Evolutionary conservation across 2,113 vertebrate genomes (phyloP).

Genomic region (Narcine bancroftii): DNA sequence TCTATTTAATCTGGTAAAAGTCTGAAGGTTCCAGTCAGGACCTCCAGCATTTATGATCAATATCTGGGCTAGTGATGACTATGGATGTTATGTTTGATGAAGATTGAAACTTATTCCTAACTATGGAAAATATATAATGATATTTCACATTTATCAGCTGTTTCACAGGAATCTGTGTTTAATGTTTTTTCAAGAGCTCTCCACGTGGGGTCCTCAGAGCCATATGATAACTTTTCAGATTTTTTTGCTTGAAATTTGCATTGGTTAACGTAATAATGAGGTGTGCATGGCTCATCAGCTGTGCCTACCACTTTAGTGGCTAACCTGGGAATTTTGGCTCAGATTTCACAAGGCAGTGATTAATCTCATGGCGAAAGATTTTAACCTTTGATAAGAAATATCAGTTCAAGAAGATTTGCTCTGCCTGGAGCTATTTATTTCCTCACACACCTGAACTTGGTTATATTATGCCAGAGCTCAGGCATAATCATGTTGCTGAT

Average conservation of each 20-base stretch:
- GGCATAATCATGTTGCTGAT: too few species aligned
- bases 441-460: not conserved
- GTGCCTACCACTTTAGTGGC: not conserved
- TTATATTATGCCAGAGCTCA: not conserved
- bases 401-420: not conserved
- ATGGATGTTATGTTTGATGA: not conserved
- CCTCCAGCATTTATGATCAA: too few species aligned
- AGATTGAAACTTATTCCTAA: not conserved
- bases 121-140: not conserved
- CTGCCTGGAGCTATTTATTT: not conserved
- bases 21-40: too few species aligned
- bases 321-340: not conserved
- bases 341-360: not conserved
- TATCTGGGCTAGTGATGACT: too few species aligned
- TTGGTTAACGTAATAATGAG: not conserved
- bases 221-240: not conserved
- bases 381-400: conserved; percentile 18
- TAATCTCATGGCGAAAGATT: not conserved
- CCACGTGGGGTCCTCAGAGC: conserved; percentile 35
- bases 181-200: not conserved
- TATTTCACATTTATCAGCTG: not conserved
- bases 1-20: too few species aligned
- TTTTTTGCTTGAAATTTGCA: not conserved
- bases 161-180: not conserved
- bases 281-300: not conserved